These are phyloP conservation scores for Ictalurus punctatus DNA, from an alignment of 2,113 vertebrate species.

Conservation along the genomic window DNA sequence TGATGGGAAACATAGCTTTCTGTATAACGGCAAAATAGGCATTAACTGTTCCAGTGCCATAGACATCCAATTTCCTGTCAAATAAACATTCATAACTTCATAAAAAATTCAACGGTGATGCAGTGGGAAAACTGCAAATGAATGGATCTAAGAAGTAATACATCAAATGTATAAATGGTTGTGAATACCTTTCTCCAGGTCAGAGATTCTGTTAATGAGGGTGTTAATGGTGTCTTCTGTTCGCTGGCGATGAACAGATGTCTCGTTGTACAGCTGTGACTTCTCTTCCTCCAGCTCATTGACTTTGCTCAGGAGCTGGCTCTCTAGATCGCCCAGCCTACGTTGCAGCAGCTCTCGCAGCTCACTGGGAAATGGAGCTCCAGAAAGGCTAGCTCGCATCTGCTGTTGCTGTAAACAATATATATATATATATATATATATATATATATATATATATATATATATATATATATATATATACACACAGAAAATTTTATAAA, in stretches of 20 bases:
- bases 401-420: slow-evolving; percentile 79
- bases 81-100: neutral
- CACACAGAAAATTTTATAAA: neutral
- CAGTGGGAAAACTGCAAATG: neutral
- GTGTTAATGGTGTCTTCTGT: slow-evolving; percentile 87
- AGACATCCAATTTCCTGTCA: neutral
- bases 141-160: no score
- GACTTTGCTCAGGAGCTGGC: slow-evolving; percentile 90
- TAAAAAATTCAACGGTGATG: neutral
- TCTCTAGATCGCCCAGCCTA: slow-evolving; percentile 87
- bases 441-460: no score
- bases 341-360: slow-evolving; percentile 88
- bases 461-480: no score
- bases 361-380: slow-evolving; percentile 79
- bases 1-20: neutral
- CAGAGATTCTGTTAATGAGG: slow-evolving; percentile 86
- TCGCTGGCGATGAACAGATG: slow-evolving; percentile 83
- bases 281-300: slow-evolving; percentile 91
- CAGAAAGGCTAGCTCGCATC: slow-evolving; percentile 82
- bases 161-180: neutral
- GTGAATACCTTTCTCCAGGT: slow-evolving; percentile 87
- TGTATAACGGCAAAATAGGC: slow-evolving; percentile 16
- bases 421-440: no score
- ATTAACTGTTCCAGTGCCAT: neutral
- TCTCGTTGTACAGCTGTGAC: slow-evolving; percentile 89